A percentile compares a stretch with the other conserved stretches of the same genome.
These are phyloP conservation scores for Diuraphis noxia DNA, from an alignment of 1,140 invertebrate genomes.

Conservation along the genomic window DNA sequence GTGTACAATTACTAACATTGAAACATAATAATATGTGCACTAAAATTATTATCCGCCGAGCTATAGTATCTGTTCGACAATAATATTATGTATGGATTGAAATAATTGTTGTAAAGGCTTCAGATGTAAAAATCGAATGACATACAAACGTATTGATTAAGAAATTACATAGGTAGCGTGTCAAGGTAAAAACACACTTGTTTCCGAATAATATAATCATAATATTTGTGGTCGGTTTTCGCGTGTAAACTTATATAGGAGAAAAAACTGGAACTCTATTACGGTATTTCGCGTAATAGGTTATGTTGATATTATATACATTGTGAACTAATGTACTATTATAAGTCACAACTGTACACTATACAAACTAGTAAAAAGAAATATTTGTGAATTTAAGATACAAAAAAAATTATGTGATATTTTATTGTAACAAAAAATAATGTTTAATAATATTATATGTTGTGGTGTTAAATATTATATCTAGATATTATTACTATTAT, in stretches of 20 bases:
- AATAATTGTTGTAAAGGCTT: background rate
- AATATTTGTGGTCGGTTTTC: background rate
- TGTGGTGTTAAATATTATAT: too few species aligned
- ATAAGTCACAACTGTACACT: background rate
- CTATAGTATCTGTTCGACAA: too few species aligned
- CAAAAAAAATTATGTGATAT: background rate
- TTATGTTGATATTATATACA: background rate
- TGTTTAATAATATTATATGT: too few species aligned
- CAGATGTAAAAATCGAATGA: background rate
- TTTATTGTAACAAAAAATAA: background rate
- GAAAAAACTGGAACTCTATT: background rate
- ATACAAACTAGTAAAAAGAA: too few species aligned
- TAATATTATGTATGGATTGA: background rate
- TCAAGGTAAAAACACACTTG: conserved; percentile 21
- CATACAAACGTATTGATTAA: background rate
- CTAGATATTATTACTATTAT: too few species aligned
- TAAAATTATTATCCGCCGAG: background rate
- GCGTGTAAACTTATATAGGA: background rate
- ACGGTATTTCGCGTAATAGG: background rate
- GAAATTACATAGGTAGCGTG: background rate
- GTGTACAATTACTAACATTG: too few species aligned
- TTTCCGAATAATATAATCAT: background rate
- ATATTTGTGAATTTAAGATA: background rate
- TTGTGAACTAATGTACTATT: background rate
- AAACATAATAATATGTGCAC: too few species aligned